Evolutionary conservation across 2,888 invertebrate species (phyloP).

Genomic region (Diachrysia chrysitis): DNA sequence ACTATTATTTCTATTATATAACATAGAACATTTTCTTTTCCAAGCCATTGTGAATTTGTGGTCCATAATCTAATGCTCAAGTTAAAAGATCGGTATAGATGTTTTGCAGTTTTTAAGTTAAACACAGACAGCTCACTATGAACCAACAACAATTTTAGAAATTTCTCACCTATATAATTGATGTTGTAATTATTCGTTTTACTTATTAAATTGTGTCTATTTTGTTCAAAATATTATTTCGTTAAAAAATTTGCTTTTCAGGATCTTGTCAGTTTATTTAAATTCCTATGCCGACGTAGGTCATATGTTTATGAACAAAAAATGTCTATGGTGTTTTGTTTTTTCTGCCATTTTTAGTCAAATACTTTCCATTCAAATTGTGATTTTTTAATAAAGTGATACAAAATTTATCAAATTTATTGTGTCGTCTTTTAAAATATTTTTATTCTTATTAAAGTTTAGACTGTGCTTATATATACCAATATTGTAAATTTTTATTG

Average conservation of each 20-base stretch:
- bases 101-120: too few relatives aligned
- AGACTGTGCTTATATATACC: slow-evolving; percentile 54
- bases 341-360: slow-evolving; percentile 86
- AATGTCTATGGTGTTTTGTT: slow-evolving; percentile 83
- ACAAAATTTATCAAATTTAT: slow-evolving; percentile 82
- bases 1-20: too few relatives aligned
- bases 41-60: too few relatives aligned
- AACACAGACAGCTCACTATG: too few relatives aligned
- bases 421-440: slow-evolving; percentile 79
- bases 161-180: too few relatives aligned
- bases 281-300: slow-evolving; percentile 36
- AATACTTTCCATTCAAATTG: slow-evolving; percentile 83
- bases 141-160: too few relatives aligned
- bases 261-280: slow-evolving; percentile 9
- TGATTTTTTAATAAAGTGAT: slow-evolving; percentile 75
- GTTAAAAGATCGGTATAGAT: too few relatives aligned
- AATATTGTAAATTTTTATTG: slow-evolving; percentile 49
- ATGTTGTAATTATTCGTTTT: too few relatives aligned
- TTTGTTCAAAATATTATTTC: too few relatives aligned
- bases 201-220: too few relatives aligned
- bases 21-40: too few relatives aligned
- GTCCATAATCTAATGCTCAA: too few relatives aligned
- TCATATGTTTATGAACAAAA: slow-evolving; percentile 58
- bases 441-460: slow-evolving; percentile 68
- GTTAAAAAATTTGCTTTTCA: background rate